phyloP scores from a whole-genome alignment of 1,140 invertebrate species.

The Holotrichia oblita region DNA sequence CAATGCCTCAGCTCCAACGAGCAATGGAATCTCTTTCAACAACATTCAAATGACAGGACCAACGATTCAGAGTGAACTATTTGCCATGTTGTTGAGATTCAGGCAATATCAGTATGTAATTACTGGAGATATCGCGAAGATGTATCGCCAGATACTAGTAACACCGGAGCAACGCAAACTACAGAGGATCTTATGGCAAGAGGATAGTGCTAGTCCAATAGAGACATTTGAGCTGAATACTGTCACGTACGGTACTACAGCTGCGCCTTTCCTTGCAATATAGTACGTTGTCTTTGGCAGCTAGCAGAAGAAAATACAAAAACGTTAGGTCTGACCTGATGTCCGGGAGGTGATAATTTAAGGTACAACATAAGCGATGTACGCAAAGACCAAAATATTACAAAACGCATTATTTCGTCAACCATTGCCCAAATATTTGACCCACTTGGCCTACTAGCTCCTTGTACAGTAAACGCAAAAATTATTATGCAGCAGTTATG shows the following conservation, averaged over 20 bases:
- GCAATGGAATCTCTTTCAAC: slow-evolving; percentile 54
- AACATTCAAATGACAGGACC: slow-evolving; percentile 53
- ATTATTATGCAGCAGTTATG: no score
- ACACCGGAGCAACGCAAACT: not conserved
- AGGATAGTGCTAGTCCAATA: not conserved
- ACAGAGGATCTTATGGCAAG: slow-evolving; percentile 6
- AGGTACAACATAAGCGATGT: slow-evolving; percentile 49
- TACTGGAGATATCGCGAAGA: slow-evolving; percentile 24
- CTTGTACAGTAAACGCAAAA: no score
- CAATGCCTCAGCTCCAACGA: slow-evolving; percentile 50
- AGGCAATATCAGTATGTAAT: slow-evolving; percentile 51
- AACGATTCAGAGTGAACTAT: slow-evolving; percentile 57
- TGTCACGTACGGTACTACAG: slow-evolving; percentile 26
- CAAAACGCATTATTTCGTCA: slow-evolving; percentile 54
- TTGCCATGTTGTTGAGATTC: slow-evolving; percentile 57
- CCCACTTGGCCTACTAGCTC: no score
- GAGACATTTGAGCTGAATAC: not conserved
- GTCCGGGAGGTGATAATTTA: slow-evolving; percentile 53
- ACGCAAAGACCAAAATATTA: slow-evolving; percentile 45
- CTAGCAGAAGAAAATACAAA: slow-evolving; percentile 43
- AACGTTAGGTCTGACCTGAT: slow-evolving; percentile 58
- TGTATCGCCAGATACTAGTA: not conserved
- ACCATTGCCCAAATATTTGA: no score
- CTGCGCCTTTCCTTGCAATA: slow-evolving; percentile 5
- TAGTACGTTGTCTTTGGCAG: not conserved